These are phyloP conservation scores for Atlantisia rogersi DNA, from an alignment of 2,113 vertebrate species.

Conservation along the genomic window DNA sequence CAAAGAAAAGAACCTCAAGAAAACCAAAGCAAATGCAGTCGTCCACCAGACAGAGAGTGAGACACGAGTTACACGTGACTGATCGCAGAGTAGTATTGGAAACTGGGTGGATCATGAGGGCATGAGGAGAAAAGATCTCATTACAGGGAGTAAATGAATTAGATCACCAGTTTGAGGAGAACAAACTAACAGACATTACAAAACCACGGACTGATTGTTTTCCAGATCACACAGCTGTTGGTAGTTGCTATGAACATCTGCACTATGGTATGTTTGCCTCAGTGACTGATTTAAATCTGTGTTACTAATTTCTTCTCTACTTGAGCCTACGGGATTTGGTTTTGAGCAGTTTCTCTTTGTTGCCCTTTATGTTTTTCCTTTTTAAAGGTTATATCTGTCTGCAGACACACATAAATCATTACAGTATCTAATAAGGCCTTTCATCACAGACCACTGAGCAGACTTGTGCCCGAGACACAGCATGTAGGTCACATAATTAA, in stretches of 20 bases:
- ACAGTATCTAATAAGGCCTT: slow-evolving; percentile 47
- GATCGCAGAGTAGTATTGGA: not conserved
- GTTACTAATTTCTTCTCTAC: not conserved
- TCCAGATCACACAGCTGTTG: not conserved
- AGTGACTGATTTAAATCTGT: not conserved
- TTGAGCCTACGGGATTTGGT: not conserved
- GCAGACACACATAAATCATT: not conserved
- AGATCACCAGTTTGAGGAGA: not conserved
- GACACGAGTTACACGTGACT: not conserved
- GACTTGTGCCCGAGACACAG: not conserved
- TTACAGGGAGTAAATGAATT: not conserved
- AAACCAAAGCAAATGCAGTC: not conserved
- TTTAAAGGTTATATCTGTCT: slow-evolving; percentile 1
- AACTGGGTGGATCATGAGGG: not conserved
- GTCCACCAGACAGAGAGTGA: not conserved
- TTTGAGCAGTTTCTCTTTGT: not conserved
- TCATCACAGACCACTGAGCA: slow-evolving; percentile 54
- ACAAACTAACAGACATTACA: not conserved
- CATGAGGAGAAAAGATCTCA: not conserved
- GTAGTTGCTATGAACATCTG: not conserved
- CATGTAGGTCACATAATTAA: slow-evolving; percentile 64
- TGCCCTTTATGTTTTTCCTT: not conserved
- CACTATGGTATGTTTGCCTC: not conserved
- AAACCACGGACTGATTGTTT: not conserved
- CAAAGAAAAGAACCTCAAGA: not conserved